phyloP scores from a whole-genome alignment of 2,113 vertebrate genomes.

The Pyxicephalus adspersus region DNA sequence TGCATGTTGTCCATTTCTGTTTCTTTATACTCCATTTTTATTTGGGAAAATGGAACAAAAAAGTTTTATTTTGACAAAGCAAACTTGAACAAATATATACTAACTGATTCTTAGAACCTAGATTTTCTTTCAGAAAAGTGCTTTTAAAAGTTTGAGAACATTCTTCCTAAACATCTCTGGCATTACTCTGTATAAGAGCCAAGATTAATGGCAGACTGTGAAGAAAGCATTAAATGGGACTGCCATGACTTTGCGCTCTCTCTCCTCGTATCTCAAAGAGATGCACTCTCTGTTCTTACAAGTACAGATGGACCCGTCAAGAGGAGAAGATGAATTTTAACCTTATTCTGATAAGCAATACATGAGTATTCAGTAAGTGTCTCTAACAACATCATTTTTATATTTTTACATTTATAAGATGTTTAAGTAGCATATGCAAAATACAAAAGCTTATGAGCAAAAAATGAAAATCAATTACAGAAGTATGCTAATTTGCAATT shows the following conservation, averaged over 20 bases:
- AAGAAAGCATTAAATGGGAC: constrained; percentile 56
- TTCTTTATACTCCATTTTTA: too few relatives aligned
- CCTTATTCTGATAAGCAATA: constrained; percentile 50
- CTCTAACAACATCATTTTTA: constrained; percentile 46
- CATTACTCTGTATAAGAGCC: constrained; percentile 38
- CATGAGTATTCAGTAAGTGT: constrained; percentile 31
- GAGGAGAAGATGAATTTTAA: constrained; percentile 49
- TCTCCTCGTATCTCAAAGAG: constrained; percentile 55
- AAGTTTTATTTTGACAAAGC: constrained; percentile 35
- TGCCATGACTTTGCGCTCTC: constrained; percentile 46
- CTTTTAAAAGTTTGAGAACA: constrained; percentile 48
- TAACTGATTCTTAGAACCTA: constrained; percentile 28
- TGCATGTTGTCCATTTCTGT: too few relatives aligned
- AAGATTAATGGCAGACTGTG: constrained; percentile 52
- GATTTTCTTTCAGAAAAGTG: constrained; percentile 39
- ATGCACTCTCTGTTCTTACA: constrained; percentile 52
- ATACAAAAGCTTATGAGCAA: constrained; percentile 6
- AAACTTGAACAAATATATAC: constrained; percentile 1
- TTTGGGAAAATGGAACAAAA: too few relatives aligned
- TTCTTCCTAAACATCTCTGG: constrained; percentile 47
- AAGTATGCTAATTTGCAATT: not conserved
- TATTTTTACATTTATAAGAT: constrained; percentile 34
- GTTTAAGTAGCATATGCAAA: constrained; percentile 8
- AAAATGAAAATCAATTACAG: constrained; percentile 1
- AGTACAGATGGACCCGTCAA: constrained; percentile 55